A percentile compares a stretch with the other conserved stretches of the same genome.
These are phyloP conservation scores for Apolygus lucorum DNA, from an alignment of 1,140 invertebrate species.

Conservation along the genomic window DNA sequence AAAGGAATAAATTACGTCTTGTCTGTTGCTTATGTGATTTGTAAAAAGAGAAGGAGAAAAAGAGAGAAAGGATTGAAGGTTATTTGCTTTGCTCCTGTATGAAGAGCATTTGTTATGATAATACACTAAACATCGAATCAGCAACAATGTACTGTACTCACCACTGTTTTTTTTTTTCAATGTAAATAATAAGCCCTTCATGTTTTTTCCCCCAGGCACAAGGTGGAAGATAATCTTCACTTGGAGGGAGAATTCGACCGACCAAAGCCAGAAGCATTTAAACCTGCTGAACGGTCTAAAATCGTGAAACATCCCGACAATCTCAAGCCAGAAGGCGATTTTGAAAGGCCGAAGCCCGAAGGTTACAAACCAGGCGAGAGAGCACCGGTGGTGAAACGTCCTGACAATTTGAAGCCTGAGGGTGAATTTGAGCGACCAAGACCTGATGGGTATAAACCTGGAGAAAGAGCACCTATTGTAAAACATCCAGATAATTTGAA, in stretches of 20 bases:
- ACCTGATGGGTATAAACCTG: slow-evolving; percentile 33
- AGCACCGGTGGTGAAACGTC: slow-evolving; percentile 37
- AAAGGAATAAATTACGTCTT: no score
- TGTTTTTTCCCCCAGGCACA: slow-evolving; percentile 33
- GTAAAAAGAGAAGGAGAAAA: no score
- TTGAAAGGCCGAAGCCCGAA: slow-evolving; percentile 39
- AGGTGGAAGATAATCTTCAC: slow-evolving; percentile 40
- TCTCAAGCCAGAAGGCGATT: slow-evolving; percentile 45
- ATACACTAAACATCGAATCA: no score
- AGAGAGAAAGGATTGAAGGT: no score
- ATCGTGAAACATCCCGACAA: slow-evolving; percentile 46
- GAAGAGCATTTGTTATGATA: no score
- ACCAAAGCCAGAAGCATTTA: slow-evolving; percentile 39
- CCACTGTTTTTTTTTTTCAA: no score
- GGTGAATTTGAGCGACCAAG: slow-evolving; percentile 40
- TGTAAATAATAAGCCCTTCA: no score
- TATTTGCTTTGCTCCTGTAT: no score
- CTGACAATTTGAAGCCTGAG: slow-evolving; percentile 41
- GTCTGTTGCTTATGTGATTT: no score
- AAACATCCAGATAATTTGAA: slow-evolving; percentile 41
- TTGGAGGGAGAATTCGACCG: slow-evolving; percentile 47
- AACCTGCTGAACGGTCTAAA: slow-evolving; percentile 42
- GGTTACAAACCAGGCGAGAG: slow-evolving; percentile 41
- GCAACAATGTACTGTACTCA: no score
- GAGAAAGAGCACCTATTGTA: slow-evolving; percentile 38